Base-by-base conservation (phyloP, 1,140 invertebrate species). In the Trigoniulus corallinus region DNA sequence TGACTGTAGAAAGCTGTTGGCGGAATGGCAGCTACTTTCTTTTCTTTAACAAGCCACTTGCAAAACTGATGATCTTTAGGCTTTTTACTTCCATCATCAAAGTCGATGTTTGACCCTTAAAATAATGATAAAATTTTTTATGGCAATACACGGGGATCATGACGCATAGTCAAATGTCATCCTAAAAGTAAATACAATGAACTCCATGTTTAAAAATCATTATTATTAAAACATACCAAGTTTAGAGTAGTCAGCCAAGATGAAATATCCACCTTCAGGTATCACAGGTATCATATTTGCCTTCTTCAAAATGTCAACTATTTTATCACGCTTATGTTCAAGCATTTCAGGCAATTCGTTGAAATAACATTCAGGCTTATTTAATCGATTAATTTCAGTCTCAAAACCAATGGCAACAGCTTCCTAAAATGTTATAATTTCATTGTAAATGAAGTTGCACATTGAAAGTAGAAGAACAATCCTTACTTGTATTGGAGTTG, bases 261-360 rank as follows among this genome's bases (percentile, higher is more conserved):
- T 87, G 64, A 98, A 98, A 66, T 96, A 98, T 0, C 94, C 94
- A 15, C 88, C 93, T 47, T 98, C 85, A 0, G 95, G 95, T 43
- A 97, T 72, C 1, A 86, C 89, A 0, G 93, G 91, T n/a, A 18
- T 76, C 77, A 77, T 98, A 84, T 0, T 88, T 92, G 48, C 81
- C 77, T 3, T 88, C 81, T 7, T 56, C 48, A 22, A 63, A 51
- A 50, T 58, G 56, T 27, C 79, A 0, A 78, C 81, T 69, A 98
- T 80, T 55, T 70, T 81, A 62, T 98, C 84, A 22, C 92, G 68
- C 68, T 98, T 98, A 7, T 77, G 69, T 54, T 79, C 57, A 20
- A 98, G 68, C 63, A 93, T 84, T 21, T 69, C 67, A 0, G 84
- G 72, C 44, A 98, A 65, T 45, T 79, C 80, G 3, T 75, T 64